These are phyloP conservation scores for Clusia tigrina DNA, from an alignment of 2,888 invertebrate genomes.

Conservation along the genomic window DNA sequence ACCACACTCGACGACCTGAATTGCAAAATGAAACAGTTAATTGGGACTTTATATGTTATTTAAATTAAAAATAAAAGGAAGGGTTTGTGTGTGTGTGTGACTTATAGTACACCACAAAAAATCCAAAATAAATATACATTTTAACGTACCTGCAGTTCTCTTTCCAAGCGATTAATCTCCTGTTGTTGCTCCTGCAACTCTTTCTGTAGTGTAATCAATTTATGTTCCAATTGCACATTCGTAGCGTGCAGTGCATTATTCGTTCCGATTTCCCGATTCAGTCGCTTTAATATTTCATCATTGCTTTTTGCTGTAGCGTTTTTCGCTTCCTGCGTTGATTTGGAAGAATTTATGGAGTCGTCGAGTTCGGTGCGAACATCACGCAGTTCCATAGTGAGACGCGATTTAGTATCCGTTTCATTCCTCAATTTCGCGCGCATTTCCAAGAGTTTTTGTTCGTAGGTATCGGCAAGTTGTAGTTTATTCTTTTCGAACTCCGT, in stretches of 20 bases:
- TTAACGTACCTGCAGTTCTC: constrained; percentile 52
- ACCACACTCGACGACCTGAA: constrained; percentile 53
- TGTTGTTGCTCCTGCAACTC: constrained; percentile 47
- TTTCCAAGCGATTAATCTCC: constrained; percentile 53
- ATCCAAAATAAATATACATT: no score
- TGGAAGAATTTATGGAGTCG: constrained; percentile 52
- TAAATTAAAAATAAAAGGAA: background rate
- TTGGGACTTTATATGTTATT: constrained; percentile 1
- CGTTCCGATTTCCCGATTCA: constrained; percentile 58
- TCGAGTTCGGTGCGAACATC: constrained; percentile 59
- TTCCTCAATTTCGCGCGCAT: constrained; percentile 63
- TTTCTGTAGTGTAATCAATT: constrained; percentile 58
- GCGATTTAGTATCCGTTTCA: constrained; percentile 65
- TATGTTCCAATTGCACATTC: constrained; percentile 48
- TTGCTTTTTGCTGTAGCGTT: constrained; percentile 55
- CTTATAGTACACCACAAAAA: no score
- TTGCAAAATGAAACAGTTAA: background rate
- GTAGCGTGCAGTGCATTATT: constrained; percentile 56
- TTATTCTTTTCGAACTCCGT: constrained; percentile 60
- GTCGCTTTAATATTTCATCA: constrained; percentile 55
- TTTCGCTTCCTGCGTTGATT: constrained; percentile 58
- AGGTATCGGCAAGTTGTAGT: constrained; percentile 60
- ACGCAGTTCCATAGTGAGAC: constrained; percentile 57
- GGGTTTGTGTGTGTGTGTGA: no score
- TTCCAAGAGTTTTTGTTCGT: constrained; percentile 63